These are phyloP conservation scores for Oreortyx pictus DNA, from an alignment of 2,797 vertebrate species.

Conservation along the genomic window DNA sequence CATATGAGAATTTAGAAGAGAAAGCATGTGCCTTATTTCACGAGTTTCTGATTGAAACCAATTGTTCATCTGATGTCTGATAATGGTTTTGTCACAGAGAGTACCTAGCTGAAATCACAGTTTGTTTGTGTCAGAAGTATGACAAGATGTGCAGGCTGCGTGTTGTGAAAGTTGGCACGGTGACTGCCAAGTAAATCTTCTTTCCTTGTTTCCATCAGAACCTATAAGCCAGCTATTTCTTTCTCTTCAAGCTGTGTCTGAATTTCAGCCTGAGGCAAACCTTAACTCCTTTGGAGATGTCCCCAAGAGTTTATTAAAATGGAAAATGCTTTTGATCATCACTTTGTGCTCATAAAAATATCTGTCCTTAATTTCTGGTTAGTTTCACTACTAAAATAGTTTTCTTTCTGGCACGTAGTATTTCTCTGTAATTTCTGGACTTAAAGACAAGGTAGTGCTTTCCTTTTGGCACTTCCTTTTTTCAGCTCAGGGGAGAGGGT, in stretches of 20 bases:
- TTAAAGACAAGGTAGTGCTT: background rate
- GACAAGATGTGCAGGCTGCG: background rate
- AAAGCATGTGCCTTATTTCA: background rate
- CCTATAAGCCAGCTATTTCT: background rate
- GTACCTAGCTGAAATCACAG: background rate
- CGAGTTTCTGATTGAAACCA: background rate
- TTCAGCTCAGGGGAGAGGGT: background rate
- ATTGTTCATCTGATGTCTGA: background rate
- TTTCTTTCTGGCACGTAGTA: rapidly evolving
- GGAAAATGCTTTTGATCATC: background rate
- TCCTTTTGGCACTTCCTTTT: background rate
- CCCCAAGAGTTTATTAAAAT: background rate
- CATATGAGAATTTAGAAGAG: background rate
- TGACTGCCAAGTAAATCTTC: background rate
- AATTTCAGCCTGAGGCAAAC: background rate
- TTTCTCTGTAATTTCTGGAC: background rate
- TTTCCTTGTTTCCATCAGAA: background rate
- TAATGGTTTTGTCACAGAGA: background rate
- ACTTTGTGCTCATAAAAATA: background rate
- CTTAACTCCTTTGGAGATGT: background rate
- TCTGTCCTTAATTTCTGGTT: background rate
- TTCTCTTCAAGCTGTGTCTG: background rate
- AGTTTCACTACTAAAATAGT: rapidly evolving
- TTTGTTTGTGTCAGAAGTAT: background rate
- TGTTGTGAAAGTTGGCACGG: background rate